Evolutionary conservation across 2,888 invertebrate species (phyloP).

Genomic region (Piscicola geometra): DNA sequence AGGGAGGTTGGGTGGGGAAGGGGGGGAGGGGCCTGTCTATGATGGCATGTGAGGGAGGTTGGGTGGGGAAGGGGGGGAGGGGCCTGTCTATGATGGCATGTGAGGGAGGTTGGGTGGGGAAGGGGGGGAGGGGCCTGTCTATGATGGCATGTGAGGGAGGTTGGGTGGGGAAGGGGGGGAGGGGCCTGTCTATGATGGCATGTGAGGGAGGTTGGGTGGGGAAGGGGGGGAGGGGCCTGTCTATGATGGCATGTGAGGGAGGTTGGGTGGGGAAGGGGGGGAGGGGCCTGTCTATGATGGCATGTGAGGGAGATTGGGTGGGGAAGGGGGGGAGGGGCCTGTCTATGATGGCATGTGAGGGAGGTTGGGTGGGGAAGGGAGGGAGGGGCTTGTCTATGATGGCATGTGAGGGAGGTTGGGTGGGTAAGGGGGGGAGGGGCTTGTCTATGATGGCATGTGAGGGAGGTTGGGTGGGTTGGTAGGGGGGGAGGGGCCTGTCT

Average conservation of each 20-base stretch:
- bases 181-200: too few species aligned
- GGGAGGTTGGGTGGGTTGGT: too few species aligned
- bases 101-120: not conserved
- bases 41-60: too few species aligned
- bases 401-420: not conserved
- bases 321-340: not conserved
- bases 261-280: too few species aligned
- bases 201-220: not conserved
- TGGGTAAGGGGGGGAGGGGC: slow-evolving; percentile 53
- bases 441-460: slow-evolving; percentile 96
- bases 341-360: not conserved
- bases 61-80: too few species aligned
- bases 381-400: not conserved
- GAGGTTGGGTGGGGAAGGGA: not conserved
- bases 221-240: not conserved
- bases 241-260: too few species aligned
- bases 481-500: not conserved
- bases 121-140: too few species aligned
- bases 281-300: not conserved
- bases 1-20: not conserved
- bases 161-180: not conserved
- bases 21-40: too few species aligned
- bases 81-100: not conserved
- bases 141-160: not conserved
- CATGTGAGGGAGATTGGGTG: not conserved